phyloP scores from a whole-genome alignment of 2,888 invertebrate genomes.

The Leptothorax acervorum region DNA sequence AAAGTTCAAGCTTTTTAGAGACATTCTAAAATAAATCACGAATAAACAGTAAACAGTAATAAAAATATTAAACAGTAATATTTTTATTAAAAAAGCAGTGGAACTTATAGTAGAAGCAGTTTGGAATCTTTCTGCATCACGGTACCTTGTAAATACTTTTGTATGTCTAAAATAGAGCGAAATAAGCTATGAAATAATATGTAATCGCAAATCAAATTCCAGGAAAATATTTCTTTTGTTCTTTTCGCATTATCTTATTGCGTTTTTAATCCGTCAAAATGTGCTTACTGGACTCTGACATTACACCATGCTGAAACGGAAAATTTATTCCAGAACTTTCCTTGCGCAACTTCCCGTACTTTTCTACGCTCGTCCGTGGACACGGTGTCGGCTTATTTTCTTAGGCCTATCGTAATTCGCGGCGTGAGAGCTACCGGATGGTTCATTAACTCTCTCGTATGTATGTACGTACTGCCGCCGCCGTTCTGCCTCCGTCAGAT shows the following conservation, averaged over 20 bases:
- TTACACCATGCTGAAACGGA: neutral
- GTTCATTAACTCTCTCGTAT: conserved; percentile 69
- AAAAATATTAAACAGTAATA: neutral
- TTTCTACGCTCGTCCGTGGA: neutral
- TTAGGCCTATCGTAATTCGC: conserved; percentile 53
- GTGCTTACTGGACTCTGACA: neutral
- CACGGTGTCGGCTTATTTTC: conserved; percentile 55
- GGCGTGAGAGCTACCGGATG: conserved; percentile 67
- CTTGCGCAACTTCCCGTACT: neutral
- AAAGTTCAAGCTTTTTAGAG: conserved; percentile 2
- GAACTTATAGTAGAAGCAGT: neutral
- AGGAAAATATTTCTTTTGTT: neutral
- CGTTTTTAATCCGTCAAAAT: neutral
- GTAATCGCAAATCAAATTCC: neutral
- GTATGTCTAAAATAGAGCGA: neutral
- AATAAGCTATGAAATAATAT: neutral
- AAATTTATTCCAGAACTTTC: neutral
- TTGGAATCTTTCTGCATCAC: neutral
- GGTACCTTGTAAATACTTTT: neutral
- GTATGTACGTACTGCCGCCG: conserved; percentile 66
- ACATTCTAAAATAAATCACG: neutral
- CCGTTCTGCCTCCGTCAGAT: conserved; percentile 58
- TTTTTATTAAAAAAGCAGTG: neutral
- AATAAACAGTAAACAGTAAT: neutral
- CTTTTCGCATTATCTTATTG: neutral